Evolutionary conservation across 2,888 invertebrate genomes (phyloP).

Genomic region (Meta bourneti): DNA sequence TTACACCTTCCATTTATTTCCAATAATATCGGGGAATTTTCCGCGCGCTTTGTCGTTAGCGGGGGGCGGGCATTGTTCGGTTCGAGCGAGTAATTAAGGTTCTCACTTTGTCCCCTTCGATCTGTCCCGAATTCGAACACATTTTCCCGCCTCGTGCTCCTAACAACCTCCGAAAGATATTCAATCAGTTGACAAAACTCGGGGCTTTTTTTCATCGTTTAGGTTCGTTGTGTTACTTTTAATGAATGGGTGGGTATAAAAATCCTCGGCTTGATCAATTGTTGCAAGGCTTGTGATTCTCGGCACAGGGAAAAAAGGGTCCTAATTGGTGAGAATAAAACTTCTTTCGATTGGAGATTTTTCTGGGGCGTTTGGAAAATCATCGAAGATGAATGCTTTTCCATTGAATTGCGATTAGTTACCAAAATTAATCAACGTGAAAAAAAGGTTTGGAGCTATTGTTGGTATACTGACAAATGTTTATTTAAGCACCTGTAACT

Average conservation of each 20-base stretch:
- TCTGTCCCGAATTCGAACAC: conserved; percentile 10
- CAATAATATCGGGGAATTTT: conserved; percentile 55
- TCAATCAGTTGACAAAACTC: neutral
- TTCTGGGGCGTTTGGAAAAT: neutral
- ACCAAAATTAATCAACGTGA: neutral
- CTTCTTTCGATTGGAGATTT: neutral
- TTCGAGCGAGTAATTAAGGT: conserved; percentile 24
- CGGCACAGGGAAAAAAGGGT: neutral
- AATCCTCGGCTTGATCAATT: conserved; percentile 1
- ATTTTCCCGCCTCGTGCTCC: neutral
- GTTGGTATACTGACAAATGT: neutral
- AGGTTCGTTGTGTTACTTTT: neutral
- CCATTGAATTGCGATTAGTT: neutral
- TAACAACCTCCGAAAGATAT: neutral
- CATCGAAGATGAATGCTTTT: neutral
- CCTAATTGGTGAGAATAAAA: neutral
- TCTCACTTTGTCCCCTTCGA: neutral
- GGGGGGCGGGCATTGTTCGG: conserved; percentile 11
- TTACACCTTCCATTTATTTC: conserved; percentile 47
- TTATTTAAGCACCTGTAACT: neutral
- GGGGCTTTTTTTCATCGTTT: neutral
- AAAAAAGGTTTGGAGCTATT: neutral
- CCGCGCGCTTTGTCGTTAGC: conserved; percentile 18
- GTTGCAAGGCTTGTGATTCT: neutral
- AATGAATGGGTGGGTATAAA: neutral